Conservation (phyloP, 1,140 invertebrate species). For the Phymorhynchus buccinoides region DNA sequence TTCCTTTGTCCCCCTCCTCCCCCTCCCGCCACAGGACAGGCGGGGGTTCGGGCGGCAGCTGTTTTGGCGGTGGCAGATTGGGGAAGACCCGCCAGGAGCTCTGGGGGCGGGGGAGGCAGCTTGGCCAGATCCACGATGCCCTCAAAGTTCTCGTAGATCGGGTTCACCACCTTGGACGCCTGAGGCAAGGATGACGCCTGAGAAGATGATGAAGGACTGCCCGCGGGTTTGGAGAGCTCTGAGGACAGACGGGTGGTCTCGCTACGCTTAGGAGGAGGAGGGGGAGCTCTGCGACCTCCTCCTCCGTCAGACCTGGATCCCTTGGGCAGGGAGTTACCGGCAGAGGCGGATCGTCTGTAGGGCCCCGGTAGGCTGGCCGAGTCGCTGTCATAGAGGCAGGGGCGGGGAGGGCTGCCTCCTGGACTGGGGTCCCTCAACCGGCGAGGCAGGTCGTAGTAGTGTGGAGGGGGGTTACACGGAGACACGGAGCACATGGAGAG, state of each 20-base stretch:
- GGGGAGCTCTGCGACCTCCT: conserved; percentile 50
- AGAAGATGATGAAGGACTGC: not conserved
- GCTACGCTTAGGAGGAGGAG: conserved; percentile 68
- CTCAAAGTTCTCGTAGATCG: conserved; percentile 65
- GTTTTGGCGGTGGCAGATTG: conserved; percentile 37
- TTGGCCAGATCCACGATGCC: conserved; percentile 67
- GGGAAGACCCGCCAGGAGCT: conserved; percentile 61
- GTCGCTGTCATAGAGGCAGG: not conserved
- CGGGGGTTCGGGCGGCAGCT: conserved; percentile 39
- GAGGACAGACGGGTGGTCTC: conserved; percentile 64
- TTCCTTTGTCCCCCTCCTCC: conserved; percentile 38
- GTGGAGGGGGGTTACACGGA: conserved; percentile 49
- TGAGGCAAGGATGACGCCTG: conserved; percentile 35
- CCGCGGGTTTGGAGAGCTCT: conserved; percentile 32
- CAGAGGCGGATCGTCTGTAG: conserved; percentile 47
- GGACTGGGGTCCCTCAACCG: conserved; percentile 26
- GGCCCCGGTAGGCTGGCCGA: conserved; percentile 12
- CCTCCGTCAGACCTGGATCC: conserved; percentile 24
- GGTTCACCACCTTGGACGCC: conserved; percentile 41
- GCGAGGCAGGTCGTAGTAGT: conserved; percentile 46
- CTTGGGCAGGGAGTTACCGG: conserved; percentile 41
- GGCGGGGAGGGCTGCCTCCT: conserved; percentile 29
- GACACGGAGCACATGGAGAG: conserved; percentile 40
- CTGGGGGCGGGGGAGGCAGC: conserved; percentile 67
- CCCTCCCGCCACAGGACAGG: not conserved